Evolutionary conservation across 2,113 vertebrate genomes (phyloP), one percentile per base, ranked within the genome.

Genomic region (Shinisaurus crocodilurus): DNA sequence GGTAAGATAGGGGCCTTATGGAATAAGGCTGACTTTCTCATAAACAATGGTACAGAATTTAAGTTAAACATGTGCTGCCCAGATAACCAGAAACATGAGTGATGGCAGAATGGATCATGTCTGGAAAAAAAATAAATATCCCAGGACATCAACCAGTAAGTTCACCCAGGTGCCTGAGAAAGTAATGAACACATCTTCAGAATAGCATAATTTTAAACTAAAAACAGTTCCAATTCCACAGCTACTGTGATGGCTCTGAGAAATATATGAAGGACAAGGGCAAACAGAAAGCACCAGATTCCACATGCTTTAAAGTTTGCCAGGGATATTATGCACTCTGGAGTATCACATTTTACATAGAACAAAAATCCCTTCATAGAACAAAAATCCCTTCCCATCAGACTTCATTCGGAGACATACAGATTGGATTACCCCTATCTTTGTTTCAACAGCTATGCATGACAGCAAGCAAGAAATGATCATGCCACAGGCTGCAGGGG

Each of bases 281-380:
- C 54, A 84, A 13, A 89, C 50, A 70, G 82, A 85, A 89, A 84
- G 48, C n/a, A 72, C 34, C 65, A 85, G n/a, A 90, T 86, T 90
- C 48, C 74, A 90, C n/a, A 80, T 50, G 29, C 89, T 90, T 86
- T 80, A 80, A 80, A 32, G 45, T 86, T 50, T 86, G 89, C 27
- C 89, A 86, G 63, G 45, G 60, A 80, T 74, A 23, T 77, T 90
- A 85, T 57, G 63, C 75, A 60, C 83, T 86, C 27, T 50, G 13
- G 45, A 79, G 65, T 90, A 86, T 86, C 89, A 90, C 65, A 86
- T 90, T 86, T 85, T 80, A 80, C 75, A 85, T 43, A 70, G 88
- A 63, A 77, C 43, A 57, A 85, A 86, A 48, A 86, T 86, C 83
- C 48, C 37, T 80, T 85, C 48, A 7, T 80, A 63, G n/a, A n/a